Percentiles rank a stretch among this genome's conserved stretches.
These are phyloP conservation scores for Holacanthella duospinosa DNA, from an alignment of 2,888 invertebrate genomes.

Conservation along the genomic window DNA sequence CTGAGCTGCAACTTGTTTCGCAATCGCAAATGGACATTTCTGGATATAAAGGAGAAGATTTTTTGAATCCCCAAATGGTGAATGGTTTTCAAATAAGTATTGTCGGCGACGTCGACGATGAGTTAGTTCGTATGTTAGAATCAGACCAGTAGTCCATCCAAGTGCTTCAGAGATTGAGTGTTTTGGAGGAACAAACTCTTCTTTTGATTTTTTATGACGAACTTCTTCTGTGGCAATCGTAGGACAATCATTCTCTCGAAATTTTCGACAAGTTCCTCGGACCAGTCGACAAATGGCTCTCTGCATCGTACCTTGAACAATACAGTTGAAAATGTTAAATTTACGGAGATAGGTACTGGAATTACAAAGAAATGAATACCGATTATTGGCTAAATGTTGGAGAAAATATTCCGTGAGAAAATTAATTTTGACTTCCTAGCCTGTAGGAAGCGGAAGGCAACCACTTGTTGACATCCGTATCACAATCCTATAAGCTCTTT, in stretches of 20 bases:
- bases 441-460: too few species aligned
- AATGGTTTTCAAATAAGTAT: not conserved
- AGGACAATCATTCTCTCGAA: constrained; percentile 27
- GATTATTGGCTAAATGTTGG: too few species aligned
- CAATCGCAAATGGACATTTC: constrained; percentile 14
- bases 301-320: too few species aligned
- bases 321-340: too few species aligned
- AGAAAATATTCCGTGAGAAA: too few species aligned
- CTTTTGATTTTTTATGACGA: constrained; percentile 18
- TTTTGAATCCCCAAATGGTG: not conserved
- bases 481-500: too few species aligned
- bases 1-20: constrained; percentile 17
- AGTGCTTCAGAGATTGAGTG: constrained; percentile 27
- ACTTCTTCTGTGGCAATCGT: constrained; percentile 24
- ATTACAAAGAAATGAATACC: too few species aligned
- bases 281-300: constrained; percentile 28
- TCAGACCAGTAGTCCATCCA: constrained; percentile 29
- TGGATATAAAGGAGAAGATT: constrained; percentile 1
- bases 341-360: too few species aligned
- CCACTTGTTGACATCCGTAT: too few species aligned
- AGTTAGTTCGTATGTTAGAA: constrained; percentile 23
- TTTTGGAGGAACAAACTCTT: constrained; percentile 21
- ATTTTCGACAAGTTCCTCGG: constrained; percentile 24
- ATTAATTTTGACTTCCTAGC: too few species aligned
- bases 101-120: constrained; percentile 15